Evolutionary conservation across 2,113 vertebrate species (phyloP), one percentile per base, ranked within the genome.

Genomic region (Lagopus leucura): DNA sequence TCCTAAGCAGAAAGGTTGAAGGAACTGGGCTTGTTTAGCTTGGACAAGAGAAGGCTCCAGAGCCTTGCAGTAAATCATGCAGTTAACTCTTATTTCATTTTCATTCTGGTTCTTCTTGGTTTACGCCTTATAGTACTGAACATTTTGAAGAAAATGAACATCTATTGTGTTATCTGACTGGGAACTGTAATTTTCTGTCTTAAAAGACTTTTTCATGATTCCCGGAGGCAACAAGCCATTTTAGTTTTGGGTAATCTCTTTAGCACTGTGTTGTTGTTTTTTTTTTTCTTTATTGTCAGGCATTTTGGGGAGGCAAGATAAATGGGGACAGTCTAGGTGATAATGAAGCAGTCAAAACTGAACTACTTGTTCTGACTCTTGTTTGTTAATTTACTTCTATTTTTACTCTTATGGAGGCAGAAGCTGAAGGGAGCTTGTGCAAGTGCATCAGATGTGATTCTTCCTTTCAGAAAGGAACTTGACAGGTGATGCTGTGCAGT

Each of bases 211-310:
- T 82, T 84, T 18, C 61, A 1, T 88, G 86, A 90, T 89, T 88
- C 57, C 38, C 13, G 13, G 74, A 86, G 87, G 85, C 77, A 94
- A 89, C 63, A 64, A 91, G 54, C 82, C 66, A 27, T 91, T 77
- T 30, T 79, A 64, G 66, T 70, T 95, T 77, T 84, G 61, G 36
- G 36, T 84, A 94, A 86, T 86, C 69, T 81, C 36, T 81, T 93
- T 78, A 36, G n/a, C 61, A 83, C 67, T 66, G 43, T 40, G 22
- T 3, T 4, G 55, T 88, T 64, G 63, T 60, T 89, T 38, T 64
- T 57, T 70, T 58, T 16, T 57, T 57, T 58, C 11, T 61, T 71
- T 54, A 42, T 63, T 74, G 79, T 43, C 67, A 38, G 61, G 40
- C 28, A 3, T 34, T 63, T 81, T 63, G 66, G 32, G 52, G 43